phyloP scores from a whole-genome alignment of 1,140 invertebrate species.

The Drosophila insularis region DNA sequence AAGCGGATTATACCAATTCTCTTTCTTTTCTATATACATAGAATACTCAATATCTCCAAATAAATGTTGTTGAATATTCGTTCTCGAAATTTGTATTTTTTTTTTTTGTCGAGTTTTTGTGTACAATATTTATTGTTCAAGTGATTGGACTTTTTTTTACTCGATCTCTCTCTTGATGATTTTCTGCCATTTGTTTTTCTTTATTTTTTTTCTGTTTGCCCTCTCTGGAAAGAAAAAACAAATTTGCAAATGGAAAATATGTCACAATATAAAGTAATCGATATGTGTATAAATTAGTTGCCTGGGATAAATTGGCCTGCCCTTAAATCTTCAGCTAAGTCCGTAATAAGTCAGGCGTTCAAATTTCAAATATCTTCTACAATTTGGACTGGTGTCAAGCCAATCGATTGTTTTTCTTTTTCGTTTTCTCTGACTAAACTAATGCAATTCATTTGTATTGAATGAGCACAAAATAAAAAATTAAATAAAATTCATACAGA shows the following conservation, averaged over 20 bases:
- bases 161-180: background rate
- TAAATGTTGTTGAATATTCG: slow-evolving; percentile 20
- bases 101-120: slow-evolving; percentile 21
- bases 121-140: slow-evolving; percentile 53
- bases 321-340: slow-evolving; percentile 34
- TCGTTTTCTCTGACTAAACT: background rate
- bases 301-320: slow-evolving; percentile 32
- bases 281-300: slow-evolving; percentile 61
- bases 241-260: slow-evolving; percentile 36
- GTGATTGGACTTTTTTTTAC: slow-evolving; percentile 43
- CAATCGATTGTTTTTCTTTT: background rate
- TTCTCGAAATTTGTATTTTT: slow-evolving; percentile 19
- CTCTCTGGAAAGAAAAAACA: slow-evolving; percentile 2
- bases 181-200: slow-evolving; percentile 6
- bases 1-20: slow-evolving; percentile 63
- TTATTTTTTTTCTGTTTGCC: background rate
- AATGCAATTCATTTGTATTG: background rate
- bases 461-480: background rate
- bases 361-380: slow-evolving; percentile 15
- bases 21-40: slow-evolving; percentile 14
- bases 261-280: slow-evolving; percentile 42
- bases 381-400: background rate
- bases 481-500: background rate
- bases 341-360: slow-evolving; percentile 3
- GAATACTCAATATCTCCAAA: slow-evolving; percentile 16